A percentile compares a stretch with the other conserved stretches of the same genome.
phyloP scores from a whole-genome alignment of 2,113 vertebrate species.

The Myanophis thanlyinensis region DNA sequence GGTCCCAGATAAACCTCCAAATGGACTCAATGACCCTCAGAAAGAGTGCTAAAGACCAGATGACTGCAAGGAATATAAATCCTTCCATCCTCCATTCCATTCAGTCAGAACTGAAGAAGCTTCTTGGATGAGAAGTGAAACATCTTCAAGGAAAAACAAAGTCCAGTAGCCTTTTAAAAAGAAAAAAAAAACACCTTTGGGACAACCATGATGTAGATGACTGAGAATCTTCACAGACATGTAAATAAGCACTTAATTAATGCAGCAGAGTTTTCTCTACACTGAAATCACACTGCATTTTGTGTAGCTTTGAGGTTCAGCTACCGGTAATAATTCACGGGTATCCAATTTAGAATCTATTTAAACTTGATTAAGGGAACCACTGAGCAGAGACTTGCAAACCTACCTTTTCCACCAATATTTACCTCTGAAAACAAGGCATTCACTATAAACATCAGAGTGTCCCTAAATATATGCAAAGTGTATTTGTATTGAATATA shows the following conservation, averaged over 20 bases:
- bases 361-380: not conserved
- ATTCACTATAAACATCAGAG: not conserved
- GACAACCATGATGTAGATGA: not conserved
- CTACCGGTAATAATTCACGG: not conserved
- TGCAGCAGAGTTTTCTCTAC: not conserved
- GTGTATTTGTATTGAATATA: too few species aligned
- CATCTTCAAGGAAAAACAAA: not conserved
- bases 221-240: not conserved
- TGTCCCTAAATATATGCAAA: not conserved
- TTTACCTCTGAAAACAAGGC: not conserved
- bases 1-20: not conserved
- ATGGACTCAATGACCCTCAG: not conserved
- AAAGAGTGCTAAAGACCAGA: not conserved
- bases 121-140: not conserved
- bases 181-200: not conserved
- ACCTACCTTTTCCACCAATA: not conserved
- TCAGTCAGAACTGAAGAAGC: not conserved
- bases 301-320: too few species aligned
- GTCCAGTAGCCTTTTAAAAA: not conserved
- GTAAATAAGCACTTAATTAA: not conserved
- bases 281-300: not conserved
- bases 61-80: not conserved
- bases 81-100: not conserved
- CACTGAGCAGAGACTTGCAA: not conserved
- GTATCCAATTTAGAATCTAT: not conserved